A percentile compares a stretch with the other conserved stretches of the same genome.
phyloP scores from a whole-genome alignment of 2,888 invertebrate genomes.

The Tortricodes alternella region DNA sequence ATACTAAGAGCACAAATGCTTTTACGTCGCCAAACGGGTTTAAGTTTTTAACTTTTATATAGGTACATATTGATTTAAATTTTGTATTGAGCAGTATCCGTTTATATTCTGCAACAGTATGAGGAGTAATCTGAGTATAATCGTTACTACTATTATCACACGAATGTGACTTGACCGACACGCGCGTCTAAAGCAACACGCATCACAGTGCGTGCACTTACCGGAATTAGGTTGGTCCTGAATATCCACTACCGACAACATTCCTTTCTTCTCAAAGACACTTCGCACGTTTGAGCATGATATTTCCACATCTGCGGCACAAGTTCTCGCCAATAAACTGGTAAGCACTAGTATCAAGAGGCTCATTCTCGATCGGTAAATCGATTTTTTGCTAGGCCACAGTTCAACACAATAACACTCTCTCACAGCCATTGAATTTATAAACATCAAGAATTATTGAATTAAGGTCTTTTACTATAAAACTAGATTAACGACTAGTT shows the following conservation, averaged over 20 bases:
- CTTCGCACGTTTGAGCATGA: constrained; percentile 79
- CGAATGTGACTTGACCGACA: constrained; percentile 39
- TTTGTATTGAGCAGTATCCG: too few relatives aligned
- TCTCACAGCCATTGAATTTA: constrained; percentile 71
- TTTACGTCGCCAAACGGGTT: too few relatives aligned
- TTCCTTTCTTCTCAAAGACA: constrained; percentile 77
- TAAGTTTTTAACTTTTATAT: too few relatives aligned
- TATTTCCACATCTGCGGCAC: constrained; percentile 63
- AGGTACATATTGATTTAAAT: too few relatives aligned
- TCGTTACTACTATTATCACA: constrained; percentile 60
- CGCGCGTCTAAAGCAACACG: neutral
- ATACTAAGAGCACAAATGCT: too few relatives aligned
- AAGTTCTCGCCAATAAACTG: constrained; percentile 60
- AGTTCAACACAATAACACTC: constrained; percentile 77
- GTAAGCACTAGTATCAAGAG: constrained; percentile 72
- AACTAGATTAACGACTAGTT: too few relatives aligned
- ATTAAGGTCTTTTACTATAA: neutral
- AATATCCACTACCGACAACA: constrained; percentile 72
- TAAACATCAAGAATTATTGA: constrained; percentile 45
- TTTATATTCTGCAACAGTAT: too few relatives aligned
- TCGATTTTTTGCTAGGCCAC: constrained; percentile 80
- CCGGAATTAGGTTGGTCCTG: constrained; percentile 79
- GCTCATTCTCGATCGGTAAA: constrained; percentile 77
- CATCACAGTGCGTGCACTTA: constrained; percentile 48
- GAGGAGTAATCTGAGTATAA: too few relatives aligned